Evolutionary conservation across 2,113 vertebrate genomes (phyloP), one percentile per base, ranked within the genome.

Genomic region (Trinectes maculatus): DNA sequence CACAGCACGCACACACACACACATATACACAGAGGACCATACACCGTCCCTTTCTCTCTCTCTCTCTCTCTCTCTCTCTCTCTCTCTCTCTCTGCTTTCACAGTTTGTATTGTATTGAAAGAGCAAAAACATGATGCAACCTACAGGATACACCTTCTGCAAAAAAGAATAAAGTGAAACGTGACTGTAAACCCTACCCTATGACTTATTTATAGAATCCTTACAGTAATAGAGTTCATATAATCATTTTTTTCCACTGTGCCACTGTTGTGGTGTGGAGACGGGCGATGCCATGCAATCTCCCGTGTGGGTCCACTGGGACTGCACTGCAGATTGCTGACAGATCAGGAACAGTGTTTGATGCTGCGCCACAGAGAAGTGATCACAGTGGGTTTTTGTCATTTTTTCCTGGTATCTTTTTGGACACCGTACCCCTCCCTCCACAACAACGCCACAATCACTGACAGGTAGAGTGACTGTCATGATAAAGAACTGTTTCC

Each of bases 401-500:
- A 49, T 71, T 76, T 77, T n/a, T 43, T 43, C n/a, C 13, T 6
- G 3, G 72, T 67, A 71, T 66, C n/a, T n/a, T 71, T 68, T 47
- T n/a, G 29, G 37, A 33, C 40, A 8, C 19, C 11, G 25, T 10
- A 15, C 18, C 8, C 15, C 3, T 12, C 2, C 15, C 12, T 4
- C 36, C 22, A 18, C 18, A n/a, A n/a, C n/a, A n/a, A n/a, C n/a
- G n/a, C 13, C 49, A 12, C 49, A 42, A 48, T 64, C 29, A 5
- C 46, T 42, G 67, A 69, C 71, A 40, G 29, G 24, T 42, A 34
- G 37, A 6, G 53, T 44, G 48, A 15, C 57, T 83, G 71, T 81
- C 83, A 57, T 2, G 36, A 80, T 84, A 74, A 75, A 65, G 42
- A 74, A 43, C 54, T 25, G 18, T 52, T 72, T 43, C 70, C 55